These are phyloP conservation scores for Butorides virescens DNA, from an alignment of 2,113 vertebrate genomes.

Conservation along the genomic window DNA sequence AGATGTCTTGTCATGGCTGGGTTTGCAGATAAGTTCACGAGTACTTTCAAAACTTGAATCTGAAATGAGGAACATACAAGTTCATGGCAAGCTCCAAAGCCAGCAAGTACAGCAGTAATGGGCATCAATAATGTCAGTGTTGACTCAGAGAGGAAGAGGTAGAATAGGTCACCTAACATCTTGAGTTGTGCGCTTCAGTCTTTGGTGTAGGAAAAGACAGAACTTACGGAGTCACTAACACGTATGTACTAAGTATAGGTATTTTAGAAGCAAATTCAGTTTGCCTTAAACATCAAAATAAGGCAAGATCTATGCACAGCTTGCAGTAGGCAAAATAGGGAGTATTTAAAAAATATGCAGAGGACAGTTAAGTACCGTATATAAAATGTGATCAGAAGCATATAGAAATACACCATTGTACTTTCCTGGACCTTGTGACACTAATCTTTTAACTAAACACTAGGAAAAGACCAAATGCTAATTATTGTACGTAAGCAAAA, in stretches of 20 bases:
- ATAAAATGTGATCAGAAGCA: background rate
- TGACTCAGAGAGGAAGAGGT: background rate
- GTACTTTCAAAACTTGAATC: slow-evolving; percentile 89
- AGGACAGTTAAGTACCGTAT: background rate
- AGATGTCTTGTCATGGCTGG: slow-evolving; percentile 85
- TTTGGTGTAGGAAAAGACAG: background rate
- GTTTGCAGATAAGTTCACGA: slow-evolving; percentile 93
- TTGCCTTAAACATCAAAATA: background rate
- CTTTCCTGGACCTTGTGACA: background rate
- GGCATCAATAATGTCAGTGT: background rate
- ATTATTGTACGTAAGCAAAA: background rate
- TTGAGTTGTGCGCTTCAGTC: background rate
- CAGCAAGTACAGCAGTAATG: background rate
- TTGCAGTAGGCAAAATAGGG: background rate
- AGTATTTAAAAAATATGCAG: background rate
- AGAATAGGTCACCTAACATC: background rate
- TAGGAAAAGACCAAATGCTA: background rate
- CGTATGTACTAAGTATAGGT: background rate
- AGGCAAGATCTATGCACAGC: background rate
- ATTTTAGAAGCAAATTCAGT: background rate
- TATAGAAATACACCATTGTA: background rate
- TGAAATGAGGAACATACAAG: slow-evolving; percentile 58
- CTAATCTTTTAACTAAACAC: background rate
- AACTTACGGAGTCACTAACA: background rate
- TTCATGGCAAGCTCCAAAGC: background rate